Conservation (phyloP, 1,140 invertebrate species). For the Drosophila setifemur region DNA sequence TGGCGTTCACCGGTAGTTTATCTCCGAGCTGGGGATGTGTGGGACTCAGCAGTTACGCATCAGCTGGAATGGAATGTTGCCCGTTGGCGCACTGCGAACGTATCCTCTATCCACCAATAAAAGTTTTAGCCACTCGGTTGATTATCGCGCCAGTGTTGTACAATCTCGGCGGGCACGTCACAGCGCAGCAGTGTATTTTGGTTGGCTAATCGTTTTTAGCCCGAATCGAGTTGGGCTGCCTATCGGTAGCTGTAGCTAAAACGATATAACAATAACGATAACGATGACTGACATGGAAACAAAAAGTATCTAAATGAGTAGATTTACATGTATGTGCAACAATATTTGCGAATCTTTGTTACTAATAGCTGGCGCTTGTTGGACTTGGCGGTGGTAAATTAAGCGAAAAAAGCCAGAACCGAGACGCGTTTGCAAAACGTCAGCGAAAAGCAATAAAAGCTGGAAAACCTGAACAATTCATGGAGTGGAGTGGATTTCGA, state of each 20-base stretch:
- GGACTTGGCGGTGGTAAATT: slow-evolving; percentile 67
- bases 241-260: not conserved
- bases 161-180: too few species aligned
- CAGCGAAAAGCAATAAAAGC: not conserved
- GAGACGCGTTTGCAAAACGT: slow-evolving; percentile 30
- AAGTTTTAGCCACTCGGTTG: slow-evolving; percentile 33
- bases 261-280: not conserved
- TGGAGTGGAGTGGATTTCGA: slow-evolving; percentile 26
- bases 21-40: slow-evolving; percentile 22
- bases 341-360: slow-evolving; percentile 75
- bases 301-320: slow-evolving; percentile 45
- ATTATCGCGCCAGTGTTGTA: slow-evolving; percentile 29
- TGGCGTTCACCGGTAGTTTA: slow-evolving; percentile 33
- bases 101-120: slow-evolving; percentile 30
- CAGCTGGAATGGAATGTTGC: slow-evolving; percentile 55
- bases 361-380: slow-evolving; percentile 70
- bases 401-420: slow-evolving; percentile 14
- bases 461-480: slow-evolving; percentile 2
- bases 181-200: too few species aligned
- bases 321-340: slow-evolving; percentile 64
- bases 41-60: slow-evolving; percentile 53
- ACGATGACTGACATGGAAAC: slow-evolving; percentile 21
- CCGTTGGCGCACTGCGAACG: slow-evolving; percentile 30
- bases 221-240: too few species aligned
- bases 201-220: too few species aligned